These are phyloP conservation scores for Oreochromis aureus DNA, from an alignment of 2,113 vertebrate species.

Conservation along the genomic window DNA sequence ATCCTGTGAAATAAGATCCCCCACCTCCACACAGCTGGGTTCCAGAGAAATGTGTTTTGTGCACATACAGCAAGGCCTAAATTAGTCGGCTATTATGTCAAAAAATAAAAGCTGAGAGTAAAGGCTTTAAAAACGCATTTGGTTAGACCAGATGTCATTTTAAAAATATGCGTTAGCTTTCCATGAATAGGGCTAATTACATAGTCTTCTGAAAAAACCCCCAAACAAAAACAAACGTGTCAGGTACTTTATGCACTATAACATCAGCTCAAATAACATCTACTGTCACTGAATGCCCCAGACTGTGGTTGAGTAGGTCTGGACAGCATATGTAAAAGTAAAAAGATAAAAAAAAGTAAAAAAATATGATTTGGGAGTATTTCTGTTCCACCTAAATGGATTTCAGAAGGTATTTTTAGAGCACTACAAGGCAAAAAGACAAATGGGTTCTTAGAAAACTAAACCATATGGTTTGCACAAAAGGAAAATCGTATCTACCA, in stretches of 20 bases:
- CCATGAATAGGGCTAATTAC: neutral
- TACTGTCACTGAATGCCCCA: neutral
- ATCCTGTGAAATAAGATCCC: neutral
- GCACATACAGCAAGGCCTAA: neutral
- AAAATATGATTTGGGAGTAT: neutral
- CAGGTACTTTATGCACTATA: neutral
- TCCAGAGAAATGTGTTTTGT: neutral
- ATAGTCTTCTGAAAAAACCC: neutral
- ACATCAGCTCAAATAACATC: constrained; percentile 2
- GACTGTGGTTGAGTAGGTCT: neutral
- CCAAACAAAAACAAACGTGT: neutral
- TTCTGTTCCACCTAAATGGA: neutral
- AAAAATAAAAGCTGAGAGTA: neutral
- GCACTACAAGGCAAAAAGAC: neutral
- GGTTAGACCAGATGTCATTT: neutral
- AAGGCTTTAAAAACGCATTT: neutral
- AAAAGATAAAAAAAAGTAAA: neutral
- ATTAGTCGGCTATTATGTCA: neutral
- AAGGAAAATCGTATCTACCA: neutral
- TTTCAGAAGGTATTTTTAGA: neutral
- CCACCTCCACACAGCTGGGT: neutral
- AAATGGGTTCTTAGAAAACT: neutral
- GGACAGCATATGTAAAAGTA: neutral
- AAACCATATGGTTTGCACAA: neutral
- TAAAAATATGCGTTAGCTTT: neutral